phyloP scores from a whole-genome alignment of 2,113 vertebrate genomes.

The Nibea albiflora region DNA sequence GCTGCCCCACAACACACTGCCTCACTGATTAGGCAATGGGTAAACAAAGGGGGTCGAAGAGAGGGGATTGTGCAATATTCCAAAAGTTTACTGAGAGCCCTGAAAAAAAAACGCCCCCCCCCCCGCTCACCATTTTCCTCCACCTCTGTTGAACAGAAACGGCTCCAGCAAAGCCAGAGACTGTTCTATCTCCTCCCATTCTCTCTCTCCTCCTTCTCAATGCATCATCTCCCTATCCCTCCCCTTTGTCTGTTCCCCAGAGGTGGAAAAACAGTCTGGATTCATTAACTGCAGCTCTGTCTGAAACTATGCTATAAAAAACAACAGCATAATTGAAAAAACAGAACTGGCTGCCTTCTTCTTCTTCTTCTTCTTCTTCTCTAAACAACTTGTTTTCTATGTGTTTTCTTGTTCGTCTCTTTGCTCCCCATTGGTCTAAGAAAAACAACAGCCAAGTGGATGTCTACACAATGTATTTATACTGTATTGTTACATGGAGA shows the following conservation, averaged over 20 bases:
- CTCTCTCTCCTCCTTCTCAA: conserved; percentile 39
- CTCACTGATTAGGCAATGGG: conserved; percentile 57
- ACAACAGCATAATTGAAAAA: conserved; percentile 71
- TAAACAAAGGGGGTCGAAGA: conserved; percentile 38
- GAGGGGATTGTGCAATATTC: conserved; percentile 41
- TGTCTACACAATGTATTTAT: conserved; percentile 28
- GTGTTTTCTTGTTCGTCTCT: conserved; percentile 20
- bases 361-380: conserved; percentile 2
- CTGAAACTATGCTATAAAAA: conserved; percentile 70
- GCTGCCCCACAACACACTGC: conserved; percentile 62
- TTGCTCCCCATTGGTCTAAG: conserved; percentile 24
- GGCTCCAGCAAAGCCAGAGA: conserved; percentile 31
- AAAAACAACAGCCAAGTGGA: conserved; percentile 36
- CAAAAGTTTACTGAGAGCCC: not conserved
- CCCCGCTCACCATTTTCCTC: conserved; percentile 39
- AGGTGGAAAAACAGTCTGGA: conserved; percentile 75
- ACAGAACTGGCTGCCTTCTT: conserved; percentile 56
- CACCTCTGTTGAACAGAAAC: conserved; percentile 48
- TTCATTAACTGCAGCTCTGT: conserved; percentile 74
- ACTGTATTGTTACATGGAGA: conserved; percentile 16
- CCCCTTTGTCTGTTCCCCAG: conserved; percentile 57
- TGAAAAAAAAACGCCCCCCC: not conserved
- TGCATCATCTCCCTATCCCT: conserved; percentile 53
- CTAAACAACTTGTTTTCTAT: conserved; percentile 60
- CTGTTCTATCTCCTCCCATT: conserved; percentile 64